A percentile compares a stretch with the other conserved stretches of the same genome.
Evolutionary conservation across 2,797 vertebrate genomes (phyloP).

Genomic region (Anabacerthia variegaticeps): DNA sequence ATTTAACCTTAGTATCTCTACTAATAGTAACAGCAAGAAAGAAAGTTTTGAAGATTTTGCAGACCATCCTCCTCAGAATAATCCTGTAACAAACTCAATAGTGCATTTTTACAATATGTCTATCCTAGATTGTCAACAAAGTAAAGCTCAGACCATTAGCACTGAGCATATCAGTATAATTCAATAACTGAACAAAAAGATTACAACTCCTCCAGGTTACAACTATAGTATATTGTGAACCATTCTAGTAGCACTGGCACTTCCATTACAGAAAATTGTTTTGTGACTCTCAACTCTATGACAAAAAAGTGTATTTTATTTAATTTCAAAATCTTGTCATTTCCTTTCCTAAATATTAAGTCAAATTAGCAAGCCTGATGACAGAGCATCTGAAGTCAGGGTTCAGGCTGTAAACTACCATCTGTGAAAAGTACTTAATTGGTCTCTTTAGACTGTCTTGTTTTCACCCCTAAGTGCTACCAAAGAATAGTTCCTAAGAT

Average conservation of each 20-base stretch:
- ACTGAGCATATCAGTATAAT: not conserved
- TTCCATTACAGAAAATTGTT: not conserved
- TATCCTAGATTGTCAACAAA: not conserved
- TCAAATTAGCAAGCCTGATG: not conserved
- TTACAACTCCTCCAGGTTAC: not conserved
- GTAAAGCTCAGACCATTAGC: not conserved
- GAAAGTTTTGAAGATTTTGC: not conserved
- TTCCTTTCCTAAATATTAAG: not conserved
- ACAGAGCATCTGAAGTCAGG: not conserved
- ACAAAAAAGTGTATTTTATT: not conserved
- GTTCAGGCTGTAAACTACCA: not conserved
- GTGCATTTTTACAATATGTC: not conserved
- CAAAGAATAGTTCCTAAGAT: not conserved
- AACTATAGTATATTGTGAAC: not conserved
- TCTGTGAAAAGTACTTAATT: not conserved
- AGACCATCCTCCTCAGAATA: not conserved
- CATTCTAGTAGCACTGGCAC: not conserved
- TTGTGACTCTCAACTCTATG: not conserved
- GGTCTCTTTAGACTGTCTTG: not conserved
- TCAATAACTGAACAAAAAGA: not conserved
- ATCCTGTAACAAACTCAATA: not conserved
- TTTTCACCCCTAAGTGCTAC: not conserved
- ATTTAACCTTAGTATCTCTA: not conserved
- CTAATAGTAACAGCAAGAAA: not conserved
- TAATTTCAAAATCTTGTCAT: not conserved